Evolutionary conservation across 2,113 vertebrate species (phyloP), one percentile per base, ranked within the genome.

Genomic region (Phodopus roborovskii): DNA sequence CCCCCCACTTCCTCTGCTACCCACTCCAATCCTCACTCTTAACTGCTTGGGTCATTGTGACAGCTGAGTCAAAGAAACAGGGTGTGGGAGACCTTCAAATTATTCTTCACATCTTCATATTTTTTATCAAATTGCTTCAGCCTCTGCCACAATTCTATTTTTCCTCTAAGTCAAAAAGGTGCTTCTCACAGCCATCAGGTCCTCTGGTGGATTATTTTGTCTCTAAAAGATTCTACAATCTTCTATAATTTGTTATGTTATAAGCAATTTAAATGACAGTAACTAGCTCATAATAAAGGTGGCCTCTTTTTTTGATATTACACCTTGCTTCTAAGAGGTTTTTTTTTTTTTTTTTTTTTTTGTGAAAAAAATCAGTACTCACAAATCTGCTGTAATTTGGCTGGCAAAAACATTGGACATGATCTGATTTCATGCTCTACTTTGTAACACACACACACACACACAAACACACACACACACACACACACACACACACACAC

Each of bases 241-340:
- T 24, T 87, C 39, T 85, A 70, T 81, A 88, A 93, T 71, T 95
- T 84, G 94, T 91, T 90, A 26, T 84, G 50, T 64, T 19, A 90
- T 97, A 19, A 81, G 90, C 7, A 60, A 84, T 90, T 75, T 90
- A 85, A 90, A 93, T 94, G 62, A 20, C 50, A 28, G 3, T 70
- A 53, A 75, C 13, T 30, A 45, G 19, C 56, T 73, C 12, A 42
- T 36, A 53, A 19, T 70, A 19, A 36, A 22, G 19, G 20, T 16
- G 26, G 8, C 16, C 0, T 5, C n/a, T 95, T 85, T 45, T 53
- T 8, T 24, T 58, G 7, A 92, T n/a, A 36, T 5, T 7, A 64
- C 1, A 62, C 6, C 10, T n/a, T n/a, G n/a, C n/a, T 78, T 45
- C 19, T 3, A 20, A 86, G 30, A 42, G 45, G 8, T 83, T 89